phyloP scores from a whole-genome alignment of 2,888 invertebrate genomes.

The Lithophane socia region DNA sequence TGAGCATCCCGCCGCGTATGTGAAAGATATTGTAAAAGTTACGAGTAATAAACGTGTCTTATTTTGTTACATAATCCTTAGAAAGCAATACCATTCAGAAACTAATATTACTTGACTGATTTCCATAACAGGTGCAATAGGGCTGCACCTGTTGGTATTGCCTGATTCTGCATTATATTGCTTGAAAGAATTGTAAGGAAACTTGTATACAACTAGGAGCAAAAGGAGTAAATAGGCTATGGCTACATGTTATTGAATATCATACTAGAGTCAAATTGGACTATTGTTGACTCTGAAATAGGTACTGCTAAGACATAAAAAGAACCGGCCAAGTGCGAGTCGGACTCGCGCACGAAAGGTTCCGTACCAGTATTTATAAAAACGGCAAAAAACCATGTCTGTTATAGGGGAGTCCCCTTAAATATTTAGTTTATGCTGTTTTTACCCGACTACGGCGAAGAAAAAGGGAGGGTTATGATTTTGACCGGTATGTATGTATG shows the following conservation, averaged over 20 bases:
- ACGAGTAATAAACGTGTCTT: constrained; percentile 21
- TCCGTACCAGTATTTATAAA: no score
- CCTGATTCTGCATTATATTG: constrained; percentile 22
- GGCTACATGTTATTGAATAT: not conserved
- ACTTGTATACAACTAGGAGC: not conserved
- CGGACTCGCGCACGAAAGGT: no score
- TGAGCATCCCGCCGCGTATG: not conserved
- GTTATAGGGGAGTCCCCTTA: no score
- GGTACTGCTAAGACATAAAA: not conserved
- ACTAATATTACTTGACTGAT: constrained; percentile 21
- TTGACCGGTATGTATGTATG: no score
- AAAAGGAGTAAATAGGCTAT: constrained; percentile 12
- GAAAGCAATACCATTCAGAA: constrained; percentile 34
- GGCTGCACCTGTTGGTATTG: constrained; percentile 38
- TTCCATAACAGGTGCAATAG: constrained; percentile 32
- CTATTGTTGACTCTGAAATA: not conserved
- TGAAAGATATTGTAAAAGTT: constrained; percentile 5
- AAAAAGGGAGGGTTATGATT: no score
- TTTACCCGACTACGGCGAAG: no score
- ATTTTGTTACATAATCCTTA: constrained; percentile 10
- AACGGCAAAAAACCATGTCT: no score
- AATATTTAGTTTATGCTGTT: no score
- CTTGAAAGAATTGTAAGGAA: constrained; percentile 28
- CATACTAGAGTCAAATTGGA: not conserved
- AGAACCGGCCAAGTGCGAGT: no score